Conservation (phyloP, 2,888 invertebrate species). For the Drosophila kuntzei region DNA sequence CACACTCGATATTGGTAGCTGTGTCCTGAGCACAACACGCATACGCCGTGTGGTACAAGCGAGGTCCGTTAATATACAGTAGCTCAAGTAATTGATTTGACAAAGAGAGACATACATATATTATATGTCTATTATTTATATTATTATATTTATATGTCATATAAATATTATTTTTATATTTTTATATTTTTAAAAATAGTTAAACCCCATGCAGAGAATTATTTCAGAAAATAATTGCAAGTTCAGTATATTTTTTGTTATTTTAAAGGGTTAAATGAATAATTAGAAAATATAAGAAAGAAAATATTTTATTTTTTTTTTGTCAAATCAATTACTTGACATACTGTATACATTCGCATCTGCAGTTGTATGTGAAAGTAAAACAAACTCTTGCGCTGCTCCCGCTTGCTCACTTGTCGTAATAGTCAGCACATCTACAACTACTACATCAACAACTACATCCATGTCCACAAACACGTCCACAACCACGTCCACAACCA, state of each 20-base stretch:
- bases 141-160: too few species aligned
- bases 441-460: neutral
- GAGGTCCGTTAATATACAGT: slow-evolving; percentile 50
- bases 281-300: neutral
- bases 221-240: neutral
- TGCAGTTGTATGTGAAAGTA: slow-evolving; percentile 45
- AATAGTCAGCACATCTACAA: slow-evolving; percentile 51
- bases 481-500: too few species aligned
- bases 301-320: neutral
- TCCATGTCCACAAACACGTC: slow-evolving; percentile 43
- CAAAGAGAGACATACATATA: neutral
- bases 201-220: too few species aligned
- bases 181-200: too few species aligned
- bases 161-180: too few species aligned
- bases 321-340: neutral
- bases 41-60: slow-evolving; percentile 73
- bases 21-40: slow-evolving; percentile 72
- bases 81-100: neutral
- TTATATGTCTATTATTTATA: too few species aligned
- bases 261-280: too few species aligned
- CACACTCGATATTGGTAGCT: slow-evolving; percentile 25
- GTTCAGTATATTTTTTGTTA: too few species aligned
- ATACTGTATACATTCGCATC: slow-evolving; percentile 36
- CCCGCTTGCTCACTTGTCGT: slow-evolving; percentile 19
- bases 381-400: slow-evolving; percentile 28